These are phyloP conservation scores for Elaphurus davidianus DNA, from an alignment of 2,113 vertebrate genomes.

Conservation along the genomic window DNA sequence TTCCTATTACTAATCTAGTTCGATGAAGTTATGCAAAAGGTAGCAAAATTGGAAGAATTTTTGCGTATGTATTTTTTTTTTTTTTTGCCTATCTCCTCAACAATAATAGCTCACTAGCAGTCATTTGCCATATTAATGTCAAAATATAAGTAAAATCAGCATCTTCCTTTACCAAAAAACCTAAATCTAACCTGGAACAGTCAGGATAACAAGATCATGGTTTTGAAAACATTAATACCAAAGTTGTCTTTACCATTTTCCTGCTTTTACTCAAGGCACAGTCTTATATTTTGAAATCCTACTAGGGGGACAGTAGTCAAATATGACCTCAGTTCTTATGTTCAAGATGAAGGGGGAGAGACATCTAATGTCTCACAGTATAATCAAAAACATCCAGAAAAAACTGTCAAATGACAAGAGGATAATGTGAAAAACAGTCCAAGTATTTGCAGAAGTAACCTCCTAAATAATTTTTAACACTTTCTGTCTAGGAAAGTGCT, in stretches of 20 bases:
- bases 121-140: not conserved
- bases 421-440: slow-evolving; percentile 2
- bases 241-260: not conserved
- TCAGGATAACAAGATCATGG: not conserved
- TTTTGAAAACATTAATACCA: slow-evolving; percentile 18
- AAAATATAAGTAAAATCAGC: slow-evolving; percentile 39
- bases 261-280: not conserved
- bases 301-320: not conserved
- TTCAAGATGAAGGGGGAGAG: not conserved
- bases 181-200: not conserved
- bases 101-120: not conserved
- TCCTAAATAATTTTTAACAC: slow-evolving; percentile 7
- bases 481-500: not conserved
- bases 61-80: not conserved
- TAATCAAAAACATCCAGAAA: slow-evolving; percentile 15
- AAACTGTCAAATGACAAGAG: not conserved
- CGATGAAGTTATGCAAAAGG: not conserved
- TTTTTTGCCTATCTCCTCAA: not conserved
- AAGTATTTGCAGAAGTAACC: slow-evolving; percentile 1
- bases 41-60: slow-evolving; percentile 38
- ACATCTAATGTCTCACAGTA: not conserved
- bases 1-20: not conserved
- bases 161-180: slow-evolving; percentile 6
- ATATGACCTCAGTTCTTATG: not conserved
- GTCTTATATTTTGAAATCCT: not conserved